Conservation (phyloP, 2,888 invertebrate species). For the Notodonta dromedarius region DNA sequence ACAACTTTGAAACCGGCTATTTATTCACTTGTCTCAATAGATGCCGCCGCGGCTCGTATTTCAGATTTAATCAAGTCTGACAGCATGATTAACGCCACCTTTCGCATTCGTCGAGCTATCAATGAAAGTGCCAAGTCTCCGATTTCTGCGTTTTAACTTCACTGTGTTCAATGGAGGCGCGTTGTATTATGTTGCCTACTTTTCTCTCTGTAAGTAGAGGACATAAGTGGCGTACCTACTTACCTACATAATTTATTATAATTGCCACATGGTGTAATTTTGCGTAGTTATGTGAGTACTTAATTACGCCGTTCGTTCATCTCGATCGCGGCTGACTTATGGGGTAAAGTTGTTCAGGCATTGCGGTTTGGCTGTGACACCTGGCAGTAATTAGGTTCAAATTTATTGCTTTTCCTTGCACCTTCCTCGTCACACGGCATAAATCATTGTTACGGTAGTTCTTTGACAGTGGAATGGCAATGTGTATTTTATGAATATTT, state of each 20-base stretch:
- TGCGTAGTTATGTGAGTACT: conserved; percentile 39
- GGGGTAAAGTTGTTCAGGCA: conserved; percentile 67
- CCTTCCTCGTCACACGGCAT: conserved; percentile 55
- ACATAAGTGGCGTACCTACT: background rate
- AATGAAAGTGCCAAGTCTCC: conserved; percentile 55
- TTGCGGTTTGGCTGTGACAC: conserved; percentile 72
- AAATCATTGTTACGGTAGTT: conserved; percentile 59
- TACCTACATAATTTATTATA: conserved; percentile 25
- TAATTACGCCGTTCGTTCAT: conserved; percentile 54
- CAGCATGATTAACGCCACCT: conserved; percentile 74
- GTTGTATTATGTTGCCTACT: conserved; percentile 14
- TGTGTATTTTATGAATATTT: conserved; percentile 46
- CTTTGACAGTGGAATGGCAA: conserved; percentile 44
- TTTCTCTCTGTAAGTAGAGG: background rate
- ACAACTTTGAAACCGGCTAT: conserved; percentile 73
- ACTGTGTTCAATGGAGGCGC: conserved; percentile 42
- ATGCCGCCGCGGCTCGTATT: conserved; percentile 69
- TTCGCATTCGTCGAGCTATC: conserved; percentile 62
- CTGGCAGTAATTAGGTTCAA: conserved; percentile 75
- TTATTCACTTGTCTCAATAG: conserved; percentile 76
- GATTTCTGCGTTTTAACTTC: conserved; percentile 52
- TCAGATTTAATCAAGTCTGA: conserved; percentile 78
- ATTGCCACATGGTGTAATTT: conserved; percentile 35
- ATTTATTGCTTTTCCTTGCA: conserved; percentile 70
- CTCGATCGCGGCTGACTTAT: conserved; percentile 70